These are phyloP conservation scores for Drosophila sproati DNA, from an alignment of 1,140 invertebrate genomes.

Conservation along the genomic window DNA sequence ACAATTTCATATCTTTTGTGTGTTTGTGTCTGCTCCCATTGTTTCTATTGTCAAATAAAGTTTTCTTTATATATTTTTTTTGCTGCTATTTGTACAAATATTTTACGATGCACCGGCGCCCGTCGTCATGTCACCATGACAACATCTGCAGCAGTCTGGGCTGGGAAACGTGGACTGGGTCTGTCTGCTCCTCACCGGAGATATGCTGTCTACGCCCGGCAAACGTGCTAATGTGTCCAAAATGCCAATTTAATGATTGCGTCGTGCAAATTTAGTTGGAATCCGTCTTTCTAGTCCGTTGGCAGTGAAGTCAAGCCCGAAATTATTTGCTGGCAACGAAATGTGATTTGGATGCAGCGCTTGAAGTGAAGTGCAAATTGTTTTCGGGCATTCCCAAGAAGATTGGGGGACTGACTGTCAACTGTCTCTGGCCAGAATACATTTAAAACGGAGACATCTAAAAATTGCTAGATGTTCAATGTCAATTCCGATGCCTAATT, in stretches of 20 bases:
- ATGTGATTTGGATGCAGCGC: conserved; percentile 27
- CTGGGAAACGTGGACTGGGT: neutral
- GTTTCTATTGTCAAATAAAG: conserved; percentile 37
- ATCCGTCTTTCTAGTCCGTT: conserved; percentile 70
- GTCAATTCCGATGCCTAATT: neutral
- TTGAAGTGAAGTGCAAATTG: conserved; percentile 44
- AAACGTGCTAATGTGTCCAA: conserved; percentile 55
- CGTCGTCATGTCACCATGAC: conserved; percentile 17
- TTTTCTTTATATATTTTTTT: conserved; percentile 2
- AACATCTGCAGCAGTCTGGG: conserved; percentile 26
- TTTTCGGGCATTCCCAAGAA: conserved; percentile 35
- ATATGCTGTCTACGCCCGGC: conserved; percentile 68
- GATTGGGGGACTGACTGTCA: neutral
- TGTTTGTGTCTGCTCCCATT: conserved; percentile 29
- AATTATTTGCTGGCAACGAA: conserved; percentile 56
- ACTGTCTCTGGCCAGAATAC: neutral
- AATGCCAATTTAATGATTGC: conserved; percentile 66
- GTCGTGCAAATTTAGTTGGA: conserved; percentile 36
- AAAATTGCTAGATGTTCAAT: conserved; percentile 22
- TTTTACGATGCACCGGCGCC: conserved; percentile 76
- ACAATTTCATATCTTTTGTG: conserved; percentile 58
- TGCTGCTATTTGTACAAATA: conserved; percentile 57
- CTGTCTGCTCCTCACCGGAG: conserved; percentile 47
- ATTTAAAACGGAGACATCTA: neutral
- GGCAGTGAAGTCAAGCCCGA: conserved; percentile 63